Conservation (phyloP, 2,888 invertebrate genomes). For the Nomada ferruginata region DNA sequence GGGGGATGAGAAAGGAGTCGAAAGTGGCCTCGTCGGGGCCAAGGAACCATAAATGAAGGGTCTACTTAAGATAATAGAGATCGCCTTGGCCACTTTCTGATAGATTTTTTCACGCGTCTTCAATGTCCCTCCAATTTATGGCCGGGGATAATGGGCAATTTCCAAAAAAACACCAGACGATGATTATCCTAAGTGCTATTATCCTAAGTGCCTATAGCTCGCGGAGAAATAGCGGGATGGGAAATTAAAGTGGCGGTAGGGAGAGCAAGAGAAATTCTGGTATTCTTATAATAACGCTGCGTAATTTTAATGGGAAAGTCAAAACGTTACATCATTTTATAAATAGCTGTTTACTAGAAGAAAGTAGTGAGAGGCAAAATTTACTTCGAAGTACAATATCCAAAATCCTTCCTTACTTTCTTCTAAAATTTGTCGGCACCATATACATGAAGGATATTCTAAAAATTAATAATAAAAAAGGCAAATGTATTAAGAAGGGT, state of each 20-base stretch:
- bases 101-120: constrained; percentile 74
- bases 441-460: no score
- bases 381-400: no score
- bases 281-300: not conserved
- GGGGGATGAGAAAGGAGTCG: constrained; percentile 62
- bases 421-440: no score
- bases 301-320: not conserved
- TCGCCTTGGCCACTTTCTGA: constrained; percentile 73
- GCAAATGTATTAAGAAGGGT: no score
- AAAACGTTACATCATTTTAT: not conserved
- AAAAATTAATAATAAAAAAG: no score
- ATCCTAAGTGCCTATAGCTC: constrained; percentile 11
- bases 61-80: constrained; percentile 81
- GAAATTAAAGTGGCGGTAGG: constrained; percentile 5
- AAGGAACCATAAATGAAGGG: constrained; percentile 70
- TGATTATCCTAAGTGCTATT: constrained; percentile 66
- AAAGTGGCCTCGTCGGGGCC: constrained; percentile 66
- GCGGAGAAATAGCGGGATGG: not conserved
- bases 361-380: no score
- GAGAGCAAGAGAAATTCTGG: not conserved
- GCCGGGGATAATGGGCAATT: constrained; percentile 73
- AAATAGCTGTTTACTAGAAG: no score
- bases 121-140: constrained; percentile 74
- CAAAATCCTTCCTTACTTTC: no score
- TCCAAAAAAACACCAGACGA: constrained; percentile 56